Evolutionary conservation across 1,140 invertebrate genomes (phyloP).

Genomic region (Phymastichus coffea): DNA sequence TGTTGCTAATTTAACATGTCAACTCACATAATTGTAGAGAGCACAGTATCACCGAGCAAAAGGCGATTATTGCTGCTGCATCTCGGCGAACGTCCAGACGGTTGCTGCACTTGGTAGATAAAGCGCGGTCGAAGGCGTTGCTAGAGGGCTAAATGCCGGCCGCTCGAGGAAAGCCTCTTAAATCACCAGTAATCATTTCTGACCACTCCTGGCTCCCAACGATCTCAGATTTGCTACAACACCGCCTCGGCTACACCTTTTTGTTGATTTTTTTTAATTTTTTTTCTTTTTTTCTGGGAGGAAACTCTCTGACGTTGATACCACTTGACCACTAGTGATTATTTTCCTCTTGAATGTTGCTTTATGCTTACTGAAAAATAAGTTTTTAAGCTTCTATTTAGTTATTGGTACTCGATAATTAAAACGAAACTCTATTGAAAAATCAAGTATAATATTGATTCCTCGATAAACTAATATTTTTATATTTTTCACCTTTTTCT

Average conservation of each 20-base stretch:
- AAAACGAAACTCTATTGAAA: too few relatives aligned
- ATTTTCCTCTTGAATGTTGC: too few relatives aligned
- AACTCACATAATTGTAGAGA: conserved; percentile 12
- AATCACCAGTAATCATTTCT: conserved; percentile 53
- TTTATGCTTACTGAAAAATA: too few relatives aligned
- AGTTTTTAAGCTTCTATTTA: too few relatives aligned
- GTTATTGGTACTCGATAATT: too few relatives aligned
- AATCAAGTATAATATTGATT: too few relatives aligned
- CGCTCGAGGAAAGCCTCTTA: conserved; percentile 43
- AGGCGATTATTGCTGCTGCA: conserved; percentile 19
- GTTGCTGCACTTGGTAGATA: conserved; percentile 47
- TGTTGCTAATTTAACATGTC: too few relatives aligned
- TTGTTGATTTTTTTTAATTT: not conserved
- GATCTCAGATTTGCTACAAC: conserved; percentile 3
- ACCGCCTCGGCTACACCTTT: not conserved
- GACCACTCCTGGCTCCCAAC: conserved; percentile 42
- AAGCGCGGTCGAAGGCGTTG: conserved; percentile 38
- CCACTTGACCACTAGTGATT: conserved; percentile 20
- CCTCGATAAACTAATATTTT: too few relatives aligned
- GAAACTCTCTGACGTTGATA: conserved; percentile 31
- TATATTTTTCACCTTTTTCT: conserved; percentile 3
- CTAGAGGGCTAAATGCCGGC: conserved; percentile 6
- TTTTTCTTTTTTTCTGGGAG: not conserved
- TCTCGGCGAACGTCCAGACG: conserved; percentile 34
- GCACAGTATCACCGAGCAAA: conserved; percentile 2